These are phyloP conservation scores for Paedocypris micromegethes DNA, from an alignment of 2,797 vertebrate genomes.

Conservation along the genomic window DNA sequence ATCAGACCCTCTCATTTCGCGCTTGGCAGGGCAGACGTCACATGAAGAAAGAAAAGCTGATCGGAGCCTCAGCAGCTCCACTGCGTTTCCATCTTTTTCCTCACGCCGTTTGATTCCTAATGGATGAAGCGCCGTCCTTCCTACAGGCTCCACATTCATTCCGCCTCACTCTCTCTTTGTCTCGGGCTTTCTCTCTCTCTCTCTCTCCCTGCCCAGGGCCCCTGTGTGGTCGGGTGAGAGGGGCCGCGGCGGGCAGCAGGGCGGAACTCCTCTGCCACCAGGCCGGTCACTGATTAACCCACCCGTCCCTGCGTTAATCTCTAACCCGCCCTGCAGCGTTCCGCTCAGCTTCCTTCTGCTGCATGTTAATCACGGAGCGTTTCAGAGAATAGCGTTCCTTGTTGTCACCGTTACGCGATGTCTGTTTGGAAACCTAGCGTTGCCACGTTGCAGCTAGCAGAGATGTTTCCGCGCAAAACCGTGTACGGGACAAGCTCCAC, in stretches of 20 bases:
- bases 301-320: slow-evolving; percentile 65
- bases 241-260: slow-evolving; percentile 61
- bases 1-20: slow-evolving; percentile 81
- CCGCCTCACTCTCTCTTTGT: background rate
- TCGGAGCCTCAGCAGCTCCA: slow-evolving; percentile 41
- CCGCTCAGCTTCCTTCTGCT: slow-evolving; percentile 1
- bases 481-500: no score
- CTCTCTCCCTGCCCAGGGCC: slow-evolving; percentile 66
- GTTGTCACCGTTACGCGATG: no score
- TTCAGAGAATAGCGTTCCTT: slow-evolving; percentile 1
- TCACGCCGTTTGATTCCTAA: slow-evolving; percentile 13
- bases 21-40: slow-evolving; percentile 79
- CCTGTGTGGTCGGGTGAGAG: slow-evolving; percentile 68
- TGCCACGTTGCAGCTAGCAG: no score
- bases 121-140: background rate
- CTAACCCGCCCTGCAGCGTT: slow-evolving; percentile 49
- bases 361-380: slow-evolving; percentile 17
- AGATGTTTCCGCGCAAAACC: no score
- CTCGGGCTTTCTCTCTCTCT: slow-evolving; percentile 19
- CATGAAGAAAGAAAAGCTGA: slow-evolving; percentile 62
- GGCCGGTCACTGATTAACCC: slow-evolving; percentile 70
- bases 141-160: slow-evolving; percentile 40
- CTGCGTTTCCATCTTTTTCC: background rate
- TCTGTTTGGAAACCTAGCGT: no score
- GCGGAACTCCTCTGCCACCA: slow-evolving; percentile 67